phyloP scores from a whole-genome alignment of 2,113 vertebrate species.

The Oostethus manadensis region DNA sequence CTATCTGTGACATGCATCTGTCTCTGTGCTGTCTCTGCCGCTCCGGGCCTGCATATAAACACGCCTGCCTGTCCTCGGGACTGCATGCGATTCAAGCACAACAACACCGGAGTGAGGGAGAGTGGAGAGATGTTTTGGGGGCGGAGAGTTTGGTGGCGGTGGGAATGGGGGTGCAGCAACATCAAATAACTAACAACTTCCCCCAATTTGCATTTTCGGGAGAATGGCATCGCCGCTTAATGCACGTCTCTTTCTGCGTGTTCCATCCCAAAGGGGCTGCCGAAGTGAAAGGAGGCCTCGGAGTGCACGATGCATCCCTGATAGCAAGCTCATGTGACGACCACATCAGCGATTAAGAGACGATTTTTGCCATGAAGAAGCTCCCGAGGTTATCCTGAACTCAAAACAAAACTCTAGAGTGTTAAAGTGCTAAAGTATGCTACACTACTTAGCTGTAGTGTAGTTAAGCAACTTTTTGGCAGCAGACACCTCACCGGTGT shows the following conservation, averaged over 20 bases:
- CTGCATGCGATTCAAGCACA: slow-evolving; percentile 67
- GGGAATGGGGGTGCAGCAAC: slow-evolving; percentile 46
- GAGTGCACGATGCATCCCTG: slow-evolving; percentile 60
- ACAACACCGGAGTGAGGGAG: slow-evolving; percentile 57
- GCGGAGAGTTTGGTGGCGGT: slow-evolving; percentile 44
- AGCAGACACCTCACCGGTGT: too few species aligned
- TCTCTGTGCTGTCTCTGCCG: slow-evolving; percentile 69
- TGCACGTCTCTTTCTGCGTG: slow-evolving; percentile 41
- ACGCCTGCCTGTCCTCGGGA: slow-evolving; percentile 66
- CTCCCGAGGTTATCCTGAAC: slow-evolving; percentile 52
- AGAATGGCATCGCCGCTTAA: slow-evolving; percentile 60
- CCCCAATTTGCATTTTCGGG: slow-evolving; percentile 68
- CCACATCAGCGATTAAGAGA: slow-evolving; percentile 59
- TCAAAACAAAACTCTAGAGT: slow-evolving; percentile 15
- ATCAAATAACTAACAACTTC: slow-evolving; percentile 75
- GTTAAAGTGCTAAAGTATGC: too few species aligned
- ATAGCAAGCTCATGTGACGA: slow-evolving; percentile 64
- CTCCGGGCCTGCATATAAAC: slow-evolving; percentile 75
- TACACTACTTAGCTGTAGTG: too few species aligned
- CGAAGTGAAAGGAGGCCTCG: slow-evolving; percentile 59
- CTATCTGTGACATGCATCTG: slow-evolving; percentile 81
- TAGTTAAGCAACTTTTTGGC: too few species aligned
- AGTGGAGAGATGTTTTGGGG: slow-evolving; percentile 48
- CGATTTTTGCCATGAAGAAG: slow-evolving; percentile 53
- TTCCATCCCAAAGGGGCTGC: slow-evolving; percentile 64